These are phyloP conservation scores for Ditula angustiorana DNA, from an alignment of 2,888 invertebrate genomes.

Conservation along the genomic window DNA sequence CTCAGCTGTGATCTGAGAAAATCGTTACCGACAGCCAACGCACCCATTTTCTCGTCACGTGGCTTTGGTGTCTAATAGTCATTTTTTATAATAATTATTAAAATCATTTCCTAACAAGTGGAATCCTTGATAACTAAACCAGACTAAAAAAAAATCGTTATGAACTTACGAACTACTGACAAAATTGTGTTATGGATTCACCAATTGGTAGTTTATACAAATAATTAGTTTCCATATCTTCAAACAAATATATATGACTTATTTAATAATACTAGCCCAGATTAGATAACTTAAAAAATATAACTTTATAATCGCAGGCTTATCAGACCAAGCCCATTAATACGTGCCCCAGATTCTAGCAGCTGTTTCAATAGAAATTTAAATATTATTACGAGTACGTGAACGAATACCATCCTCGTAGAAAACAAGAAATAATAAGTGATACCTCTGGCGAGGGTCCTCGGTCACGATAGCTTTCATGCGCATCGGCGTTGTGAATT, in stretches of 20 bases:
- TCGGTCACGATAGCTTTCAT: conserved; percentile 43
- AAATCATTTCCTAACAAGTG: not conserved
- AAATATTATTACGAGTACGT: not conserved
- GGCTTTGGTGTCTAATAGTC: conserved; percentile 42
- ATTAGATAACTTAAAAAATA: conserved; percentile 47
- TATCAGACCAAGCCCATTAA: conserved; percentile 50
- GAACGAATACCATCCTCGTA: not conserved
- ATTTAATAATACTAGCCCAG: conserved; percentile 25
- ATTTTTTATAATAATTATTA: not conserved
- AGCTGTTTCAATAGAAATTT: conserved; percentile 8
- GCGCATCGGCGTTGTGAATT: conserved; percentile 48
- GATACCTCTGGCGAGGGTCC: conserved; percentile 26
- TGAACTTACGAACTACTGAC: not conserved
- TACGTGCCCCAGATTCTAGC: conserved; percentile 53
- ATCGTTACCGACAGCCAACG: conserved; percentile 72
- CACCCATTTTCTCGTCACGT: conserved; percentile 63
- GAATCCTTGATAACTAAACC: too few species aligned
- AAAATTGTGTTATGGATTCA: not conserved
- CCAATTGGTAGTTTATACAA: not conserved
- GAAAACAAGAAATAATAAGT: not conserved
- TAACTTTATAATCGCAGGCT: conserved; percentile 43
- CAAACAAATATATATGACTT: not conserved
- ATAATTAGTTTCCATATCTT: not conserved
- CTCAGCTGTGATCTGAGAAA: conserved; percentile 80
- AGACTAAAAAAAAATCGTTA: not conserved